A percentile compares a stretch with the other conserved stretches of the same genome.
Evolutionary conservation across 2,797 vertebrate genomes (phyloP).

Genomic region (Manis javanica): DNA sequence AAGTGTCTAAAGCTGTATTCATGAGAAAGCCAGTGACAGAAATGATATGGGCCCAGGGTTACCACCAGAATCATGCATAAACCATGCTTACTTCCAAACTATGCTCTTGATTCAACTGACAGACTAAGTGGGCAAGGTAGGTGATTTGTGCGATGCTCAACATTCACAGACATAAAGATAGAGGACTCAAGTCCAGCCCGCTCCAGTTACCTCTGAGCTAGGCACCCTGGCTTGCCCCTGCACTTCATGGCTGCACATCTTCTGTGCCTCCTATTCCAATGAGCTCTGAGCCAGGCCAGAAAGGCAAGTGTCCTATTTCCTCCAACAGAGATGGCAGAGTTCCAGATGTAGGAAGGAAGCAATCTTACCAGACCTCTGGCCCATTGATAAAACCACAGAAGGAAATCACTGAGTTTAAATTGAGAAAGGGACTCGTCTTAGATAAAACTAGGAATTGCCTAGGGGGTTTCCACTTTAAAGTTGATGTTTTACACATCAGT

Average conservation of each 20-base stretch:
- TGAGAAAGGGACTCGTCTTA: conserved; percentile 83
- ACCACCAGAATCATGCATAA: not conserved
- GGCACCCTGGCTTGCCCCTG: conserved; percentile 27
- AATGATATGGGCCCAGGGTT: not conserved
- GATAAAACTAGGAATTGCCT: conserved; percentile 82
- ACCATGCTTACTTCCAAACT: not conserved
- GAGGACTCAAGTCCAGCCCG: not conserved
- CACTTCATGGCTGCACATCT: conserved; percentile 55
- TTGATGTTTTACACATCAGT: conserved; percentile 74
- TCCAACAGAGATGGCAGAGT: conserved; percentile 81
- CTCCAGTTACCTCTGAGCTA: not conserved
- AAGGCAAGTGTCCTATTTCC: conserved; percentile 82
- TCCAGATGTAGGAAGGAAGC: conserved; percentile 86
- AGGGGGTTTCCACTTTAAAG: conserved; percentile 82
- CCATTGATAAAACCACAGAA: conserved; percentile 85
- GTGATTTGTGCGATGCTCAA: not conserved
- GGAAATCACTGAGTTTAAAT: conserved; percentile 86
- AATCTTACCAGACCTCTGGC: conserved; percentile 85
- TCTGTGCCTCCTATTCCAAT: conserved; percentile 58
- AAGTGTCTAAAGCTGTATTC: conserved; percentile 1
- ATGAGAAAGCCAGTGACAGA: conserved; percentile 1
- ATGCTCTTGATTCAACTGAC: not conserved
- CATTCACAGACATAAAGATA: conserved; percentile 23
- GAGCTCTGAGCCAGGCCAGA: conserved; percentile 73
- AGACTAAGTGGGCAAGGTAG: not conserved